These are phyloP conservation scores for Oxyscelio sp. DNA, from an alignment of 2,888 invertebrate species.

Conservation along the genomic window DNA sequence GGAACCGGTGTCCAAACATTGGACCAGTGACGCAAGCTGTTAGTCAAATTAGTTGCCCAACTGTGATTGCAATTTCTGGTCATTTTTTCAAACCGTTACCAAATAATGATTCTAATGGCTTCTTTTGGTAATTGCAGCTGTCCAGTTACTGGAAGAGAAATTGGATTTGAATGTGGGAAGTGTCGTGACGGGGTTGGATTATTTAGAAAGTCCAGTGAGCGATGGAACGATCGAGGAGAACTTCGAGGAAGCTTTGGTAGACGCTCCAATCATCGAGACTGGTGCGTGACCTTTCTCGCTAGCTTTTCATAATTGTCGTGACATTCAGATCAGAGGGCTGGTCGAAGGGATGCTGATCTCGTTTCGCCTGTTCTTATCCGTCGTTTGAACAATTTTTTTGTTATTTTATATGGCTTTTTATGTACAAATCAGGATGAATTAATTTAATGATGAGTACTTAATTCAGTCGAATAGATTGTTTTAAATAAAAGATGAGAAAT, in stretches of 20 bases:
- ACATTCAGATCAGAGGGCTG: too few relatives aligned
- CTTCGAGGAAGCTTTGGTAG: constrained; percentile 95
- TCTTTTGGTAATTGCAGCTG: constrained; percentile 79
- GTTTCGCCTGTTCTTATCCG: too few relatives aligned
- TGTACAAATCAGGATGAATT: too few relatives aligned
- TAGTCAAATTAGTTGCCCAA: constrained; percentile 27
- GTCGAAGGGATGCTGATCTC: too few relatives aligned
- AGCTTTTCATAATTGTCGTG: too few relatives aligned
- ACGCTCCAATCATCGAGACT: constrained; percentile 89
- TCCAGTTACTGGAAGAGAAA: constrained; percentile 87
- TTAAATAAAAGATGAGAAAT: too few relatives aligned
- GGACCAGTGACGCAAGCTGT: too few relatives aligned
- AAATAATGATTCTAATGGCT: constrained; percentile 48
- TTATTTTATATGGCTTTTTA: too few relatives aligned
- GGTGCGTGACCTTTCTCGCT: constrained; percentile 85
- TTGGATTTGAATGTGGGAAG: constrained; percentile 85
- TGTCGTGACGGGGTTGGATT: constrained; percentile 87
- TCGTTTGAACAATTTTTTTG: too few relatives aligned
- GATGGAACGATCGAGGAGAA: constrained; percentile 97
- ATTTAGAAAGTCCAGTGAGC: constrained; percentile 92
- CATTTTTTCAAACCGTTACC: constrained; percentile 26
- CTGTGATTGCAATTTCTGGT: constrained; percentile 16
- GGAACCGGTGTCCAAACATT: too few relatives aligned
- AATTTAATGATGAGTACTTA: too few relatives aligned
- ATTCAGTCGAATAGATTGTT: too few relatives aligned